phyloP scores from a whole-genome alignment of 2,113 vertebrate genomes.

The Eulacestoma nigropectus region DNA sequence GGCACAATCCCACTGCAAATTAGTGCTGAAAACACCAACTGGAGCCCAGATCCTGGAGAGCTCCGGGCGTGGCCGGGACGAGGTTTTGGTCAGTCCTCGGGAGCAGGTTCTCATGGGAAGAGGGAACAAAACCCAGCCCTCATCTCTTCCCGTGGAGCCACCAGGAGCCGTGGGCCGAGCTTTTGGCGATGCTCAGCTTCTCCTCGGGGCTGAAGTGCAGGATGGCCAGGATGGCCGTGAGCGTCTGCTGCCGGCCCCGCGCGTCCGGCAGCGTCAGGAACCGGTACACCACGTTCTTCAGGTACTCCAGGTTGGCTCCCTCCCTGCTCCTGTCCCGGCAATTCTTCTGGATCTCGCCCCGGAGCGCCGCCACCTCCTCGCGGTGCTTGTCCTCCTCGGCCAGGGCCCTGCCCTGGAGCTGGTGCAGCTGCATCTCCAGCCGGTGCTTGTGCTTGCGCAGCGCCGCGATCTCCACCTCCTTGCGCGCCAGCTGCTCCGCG shows the following conservation, averaged over 20 bases:
- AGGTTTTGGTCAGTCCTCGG: fast-evolving
- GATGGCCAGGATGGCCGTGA: constrained; percentile 88
- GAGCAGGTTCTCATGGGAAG: fast-evolving
- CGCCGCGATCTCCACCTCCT: constrained; percentile 78
- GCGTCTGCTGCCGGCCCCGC: constrained; percentile 87
- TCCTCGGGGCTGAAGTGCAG: constrained; percentile 95
- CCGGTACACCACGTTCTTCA: constrained; percentile 89
- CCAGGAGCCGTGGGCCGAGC: constrained; percentile 79
- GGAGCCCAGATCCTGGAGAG: background rate
- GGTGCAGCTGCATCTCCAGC: constrained; percentile 80
- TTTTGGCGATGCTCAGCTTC: constrained; percentile 73
- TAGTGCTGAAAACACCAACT: fast-evolving
- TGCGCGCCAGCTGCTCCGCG: constrained; percentile 88
- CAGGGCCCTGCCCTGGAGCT: constrained; percentile 75
- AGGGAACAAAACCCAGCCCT: fast-evolving
- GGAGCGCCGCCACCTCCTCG: constrained; percentile 72
- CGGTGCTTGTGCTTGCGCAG: constrained; percentile 82
- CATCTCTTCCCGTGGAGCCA: constrained; percentile 81
- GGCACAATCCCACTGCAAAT: background rate
- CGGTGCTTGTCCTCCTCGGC: constrained; percentile 74
- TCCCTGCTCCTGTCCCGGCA: constrained; percentile 82
- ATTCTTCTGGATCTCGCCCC: constrained; percentile 75
- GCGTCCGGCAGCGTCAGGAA: constrained; percentile 87
- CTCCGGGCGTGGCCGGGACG: fast-evolving
- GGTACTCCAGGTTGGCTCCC: constrained; percentile 94